A percentile compares a stretch with the other conserved stretches of the same genome.
Conservation (phyloP, 2,888 invertebrate species). For the Chrysotoxum bicinctum region DNA sequence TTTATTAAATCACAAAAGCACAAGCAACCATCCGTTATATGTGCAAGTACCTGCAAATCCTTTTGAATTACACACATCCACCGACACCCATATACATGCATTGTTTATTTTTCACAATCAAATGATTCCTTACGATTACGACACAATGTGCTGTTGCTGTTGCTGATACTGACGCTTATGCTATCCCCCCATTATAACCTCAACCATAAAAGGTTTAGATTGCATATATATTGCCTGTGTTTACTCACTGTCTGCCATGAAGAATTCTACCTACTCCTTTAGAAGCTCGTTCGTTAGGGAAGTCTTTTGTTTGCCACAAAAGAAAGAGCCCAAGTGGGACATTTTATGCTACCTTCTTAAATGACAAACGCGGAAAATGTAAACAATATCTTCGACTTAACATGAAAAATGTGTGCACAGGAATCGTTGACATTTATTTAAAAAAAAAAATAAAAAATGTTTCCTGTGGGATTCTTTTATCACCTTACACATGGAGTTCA, state of each 20-base stretch:
- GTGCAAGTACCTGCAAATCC: slow-evolving; percentile 53
- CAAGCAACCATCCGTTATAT: slow-evolving; percentile 34
- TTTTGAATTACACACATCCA: slow-evolving; percentile 24
- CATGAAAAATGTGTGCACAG: slow-evolving; percentile 40
- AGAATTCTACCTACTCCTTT: slow-evolving; percentile 1
- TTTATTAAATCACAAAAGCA: slow-evolving; percentile 42
- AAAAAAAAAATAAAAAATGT: not conserved
- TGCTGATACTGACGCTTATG: slow-evolving; percentile 33
- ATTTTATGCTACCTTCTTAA: slow-evolving; percentile 19
- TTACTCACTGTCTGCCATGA: slow-evolving; percentile 47
- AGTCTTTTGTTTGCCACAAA: slow-evolving; percentile 44
- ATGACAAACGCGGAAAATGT: slow-evolving; percentile 30
- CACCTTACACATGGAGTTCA: slow-evolving; percentile 42
- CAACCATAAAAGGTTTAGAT: slow-evolving; percentile 57
- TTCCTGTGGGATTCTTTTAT: slow-evolving; percentile 21
- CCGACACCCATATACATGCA: not conserved
- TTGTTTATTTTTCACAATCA: slow-evolving; percentile 61
- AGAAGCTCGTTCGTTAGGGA: slow-evolving; percentile 9
- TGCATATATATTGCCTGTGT: slow-evolving; percentile 64
- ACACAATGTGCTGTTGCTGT: not conserved
- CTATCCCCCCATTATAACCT: slow-evolving; percentile 42
- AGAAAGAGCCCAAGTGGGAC: slow-evolving; percentile 47
- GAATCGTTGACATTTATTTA: slow-evolving; percentile 25
- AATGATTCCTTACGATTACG: slow-evolving; percentile 45
- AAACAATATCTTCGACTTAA: slow-evolving; percentile 51